Evolutionary conservation across 2,113 vertebrate genomes (phyloP).

Genomic region (Gobius niger): DNA sequence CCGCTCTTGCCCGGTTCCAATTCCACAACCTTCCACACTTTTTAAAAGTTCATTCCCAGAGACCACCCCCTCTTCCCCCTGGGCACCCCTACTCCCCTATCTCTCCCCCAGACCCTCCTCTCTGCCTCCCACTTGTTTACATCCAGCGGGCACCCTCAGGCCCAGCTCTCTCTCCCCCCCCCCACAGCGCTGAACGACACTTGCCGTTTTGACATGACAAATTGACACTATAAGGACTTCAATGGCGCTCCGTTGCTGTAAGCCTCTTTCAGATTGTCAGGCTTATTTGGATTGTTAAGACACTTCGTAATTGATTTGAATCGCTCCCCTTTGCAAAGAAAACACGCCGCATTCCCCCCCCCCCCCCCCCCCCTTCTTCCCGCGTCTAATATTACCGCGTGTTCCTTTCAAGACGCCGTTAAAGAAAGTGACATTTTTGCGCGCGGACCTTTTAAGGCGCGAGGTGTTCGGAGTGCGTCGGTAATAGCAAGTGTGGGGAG

Average conservation of each 20-base stretch:
- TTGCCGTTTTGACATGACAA: slow-evolving; percentile 22
- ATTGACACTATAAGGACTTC: slow-evolving; percentile 12
- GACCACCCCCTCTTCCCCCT: slow-evolving; percentile 5
- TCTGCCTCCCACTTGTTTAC: slow-evolving; percentile 36
- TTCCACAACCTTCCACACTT: not conserved
- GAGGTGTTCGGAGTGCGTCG: slow-evolving; percentile 59
- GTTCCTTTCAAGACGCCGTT: slow-evolving; percentile 53
- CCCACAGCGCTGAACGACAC: slow-evolving; percentile 15
- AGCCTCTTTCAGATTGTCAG: not conserved
- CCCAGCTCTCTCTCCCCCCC: not conserved
- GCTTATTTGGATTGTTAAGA: slow-evolving; percentile 3
- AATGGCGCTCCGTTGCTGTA: not conserved
- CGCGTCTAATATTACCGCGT: slow-evolving; percentile 34
- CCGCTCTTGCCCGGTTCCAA: not conserved
- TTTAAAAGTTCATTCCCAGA: not conserved
- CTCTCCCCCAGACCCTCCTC: slow-evolving; percentile 19
- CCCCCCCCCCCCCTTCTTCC: not conserved
- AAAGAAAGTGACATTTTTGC: slow-evolving; percentile 65
- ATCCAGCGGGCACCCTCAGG: slow-evolving; percentile 29
- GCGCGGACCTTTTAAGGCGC: slow-evolving; percentile 59
- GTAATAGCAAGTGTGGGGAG: slow-evolving; percentile 70
- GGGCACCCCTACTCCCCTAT: slow-evolving; percentile 2
- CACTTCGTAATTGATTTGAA: slow-evolving; percentile 9
- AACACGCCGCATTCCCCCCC: slow-evolving; percentile 13
- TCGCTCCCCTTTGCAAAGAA: slow-evolving; percentile 3